Evolutionary conservation across 23 tunicate genomes (phyloP).

Genomic region (Corella eumyota): DNA sequence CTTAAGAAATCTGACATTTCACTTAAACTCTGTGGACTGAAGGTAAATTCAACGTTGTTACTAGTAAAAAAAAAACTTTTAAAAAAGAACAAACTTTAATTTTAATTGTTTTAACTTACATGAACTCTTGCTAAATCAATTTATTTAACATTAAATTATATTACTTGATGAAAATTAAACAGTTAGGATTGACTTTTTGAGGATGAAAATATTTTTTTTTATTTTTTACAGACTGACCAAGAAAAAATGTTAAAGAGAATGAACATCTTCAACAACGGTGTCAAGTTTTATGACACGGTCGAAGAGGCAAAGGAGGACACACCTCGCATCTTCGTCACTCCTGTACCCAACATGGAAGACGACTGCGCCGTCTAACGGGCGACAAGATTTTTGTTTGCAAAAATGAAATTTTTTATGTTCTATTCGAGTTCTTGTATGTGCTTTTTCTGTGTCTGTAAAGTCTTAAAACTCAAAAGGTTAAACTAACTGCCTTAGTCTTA

Average conservation of each 20-base stretch:
- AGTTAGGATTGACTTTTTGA: no score
- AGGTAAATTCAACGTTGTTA: constrained; percentile 13
- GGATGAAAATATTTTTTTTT: not conserved
- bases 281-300: constrained; percentile 26
- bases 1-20: constrained; percentile 19
- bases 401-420: no score
- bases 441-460: no score
- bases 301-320: constrained; percentile 23
- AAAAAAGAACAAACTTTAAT: not conserved
- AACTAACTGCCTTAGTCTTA: no score
- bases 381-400: no score
- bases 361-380: no score
- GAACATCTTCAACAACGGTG: constrained; percentile 20
- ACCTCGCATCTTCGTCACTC: not conserved
- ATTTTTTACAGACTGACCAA: constrained; percentile 12
- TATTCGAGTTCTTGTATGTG: no score
- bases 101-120: not conserved
- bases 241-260: constrained; percentile 16
- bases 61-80: not conserved
- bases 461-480: no score
- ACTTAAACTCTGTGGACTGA: constrained; percentile 33
- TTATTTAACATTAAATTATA: no score
- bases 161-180: no score
- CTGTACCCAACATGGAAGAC: no score
- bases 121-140: no score